Conservation (phyloP, 2,888 invertebrate species). For the Platycheirus rosarum region DNA sequence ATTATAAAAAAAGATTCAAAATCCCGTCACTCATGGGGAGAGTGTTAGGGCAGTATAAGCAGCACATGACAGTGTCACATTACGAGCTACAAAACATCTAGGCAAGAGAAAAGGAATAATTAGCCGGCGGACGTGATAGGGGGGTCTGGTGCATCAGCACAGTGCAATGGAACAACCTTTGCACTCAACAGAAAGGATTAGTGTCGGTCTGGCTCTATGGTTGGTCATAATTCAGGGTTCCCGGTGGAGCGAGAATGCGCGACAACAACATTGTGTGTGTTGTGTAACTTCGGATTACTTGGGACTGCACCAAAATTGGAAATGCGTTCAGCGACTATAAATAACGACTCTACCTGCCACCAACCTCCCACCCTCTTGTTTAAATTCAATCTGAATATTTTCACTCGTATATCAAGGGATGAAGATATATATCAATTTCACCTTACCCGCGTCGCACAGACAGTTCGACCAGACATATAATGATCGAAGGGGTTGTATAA, state of each 20-base stretch:
- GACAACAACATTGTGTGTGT: conserved; percentile 40
- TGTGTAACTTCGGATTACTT: conserved; percentile 43
- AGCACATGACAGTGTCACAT: conserved; percentile 59
- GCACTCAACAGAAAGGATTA: conserved; percentile 62
- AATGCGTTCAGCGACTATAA: conserved; percentile 12
- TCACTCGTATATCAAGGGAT: conserved; percentile 50
- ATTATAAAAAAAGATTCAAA: conserved; percentile 49
- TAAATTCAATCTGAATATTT: conserved; percentile 40
- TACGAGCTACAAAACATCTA: conserved; percentile 58
- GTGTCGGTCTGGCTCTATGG: conserved; percentile 41
- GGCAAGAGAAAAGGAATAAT: conserved; percentile 59
- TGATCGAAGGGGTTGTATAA: conserved; percentile 42
- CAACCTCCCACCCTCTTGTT: background rate
- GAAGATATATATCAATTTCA: conserved; percentile 67
- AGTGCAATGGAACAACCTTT: conserved; percentile 67
- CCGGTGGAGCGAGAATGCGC: conserved; percentile 14
- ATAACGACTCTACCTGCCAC: no score
- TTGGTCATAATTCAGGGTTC: conserved; percentile 52
- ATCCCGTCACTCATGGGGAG: conserved; percentile 15
- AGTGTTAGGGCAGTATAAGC: conserved; percentile 26
- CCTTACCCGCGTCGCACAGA: conserved; percentile 47
- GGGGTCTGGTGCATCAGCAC: background rate
- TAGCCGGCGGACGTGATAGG: conserved; percentile 11
- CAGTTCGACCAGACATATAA: conserved; percentile 52
- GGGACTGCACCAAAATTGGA: conserved; percentile 35